Evolutionary conservation across 2,888 invertebrate genomes (phyloP), one percentile per base, ranked within the genome.

Genomic region (Heliconius aoede): DNA sequence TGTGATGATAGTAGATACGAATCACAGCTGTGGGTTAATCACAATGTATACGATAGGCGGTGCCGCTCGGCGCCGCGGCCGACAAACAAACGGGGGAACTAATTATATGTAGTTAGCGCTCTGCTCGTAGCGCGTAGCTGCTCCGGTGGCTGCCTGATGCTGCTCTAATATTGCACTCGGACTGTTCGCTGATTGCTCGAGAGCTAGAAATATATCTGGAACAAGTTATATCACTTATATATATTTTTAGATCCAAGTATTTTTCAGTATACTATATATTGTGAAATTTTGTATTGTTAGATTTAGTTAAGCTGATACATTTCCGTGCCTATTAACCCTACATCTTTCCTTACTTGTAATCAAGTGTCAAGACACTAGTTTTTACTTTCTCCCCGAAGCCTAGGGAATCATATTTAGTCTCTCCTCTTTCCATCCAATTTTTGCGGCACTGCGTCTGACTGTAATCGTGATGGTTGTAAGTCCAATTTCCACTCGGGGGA

Each of bases 21-120:
- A 93, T 93, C 94, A 93, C 91, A 93, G 93, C 89, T 90, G 91
- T 88, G 90, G 91, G 85, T 90, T 89, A 89, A 93, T 93, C 93
- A 93, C 93, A 92, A 90, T 91, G 91, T 87, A 87, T 88, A 88
- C 87, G 86, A 90, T 91, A 93, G 93, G 93, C 93, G 93, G 93
- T 90, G 90, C 88, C 91, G 89, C 64, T 73, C 30, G 28, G 46
- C 62, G 62, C 74, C 55, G 60, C 76, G 61, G 65, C 72, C 88
- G 86, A 81, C 89, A 90, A 87, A 86, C 85, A 88, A 90, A 85
- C 87, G 86, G 86, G 46, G 84, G 87, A 85, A 89, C 88, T 89
- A 89, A 90, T 67, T 46, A 90, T 87, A 88, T 86, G 55, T 87
- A 89, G 87, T 87, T 82, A 85, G 85, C 86, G 82, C 84, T 86